phyloP scores from a whole-genome alignment of 2,888 invertebrate species.

The Tanypteryx hageni region DNA sequence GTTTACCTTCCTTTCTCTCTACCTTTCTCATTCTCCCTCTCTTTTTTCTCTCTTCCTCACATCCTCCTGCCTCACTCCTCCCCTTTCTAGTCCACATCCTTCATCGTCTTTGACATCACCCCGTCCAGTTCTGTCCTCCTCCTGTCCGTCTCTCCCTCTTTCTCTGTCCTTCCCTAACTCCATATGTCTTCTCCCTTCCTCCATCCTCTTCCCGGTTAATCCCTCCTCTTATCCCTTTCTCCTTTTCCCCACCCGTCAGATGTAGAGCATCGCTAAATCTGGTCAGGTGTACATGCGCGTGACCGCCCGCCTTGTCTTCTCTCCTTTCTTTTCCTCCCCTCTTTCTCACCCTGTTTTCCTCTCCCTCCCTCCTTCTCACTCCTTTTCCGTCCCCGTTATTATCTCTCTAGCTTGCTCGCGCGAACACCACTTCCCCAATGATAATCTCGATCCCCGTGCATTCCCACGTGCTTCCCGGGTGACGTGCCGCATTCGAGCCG shows the following conservation, averaged over 20 bases:
- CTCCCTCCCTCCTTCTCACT: background rate
- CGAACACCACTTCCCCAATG: background rate
- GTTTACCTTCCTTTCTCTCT: no score
- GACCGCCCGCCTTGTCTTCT: background rate
- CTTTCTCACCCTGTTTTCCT: background rate
- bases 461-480: background rate
- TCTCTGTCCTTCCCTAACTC: background rate
- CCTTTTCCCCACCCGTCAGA: background rate
- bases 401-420: no score
- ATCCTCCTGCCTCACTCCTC: background rate
- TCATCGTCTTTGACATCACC: background rate
- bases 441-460: slow-evolving; percentile 5
- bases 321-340: background rate
- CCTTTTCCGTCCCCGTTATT: background rate
- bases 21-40: no score
- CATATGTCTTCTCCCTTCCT: background rate
- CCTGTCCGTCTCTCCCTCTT: background rate
- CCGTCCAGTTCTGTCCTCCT: background rate
- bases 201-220: background rate
- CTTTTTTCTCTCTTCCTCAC: no score
- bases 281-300: slow-evolving; percentile 9
- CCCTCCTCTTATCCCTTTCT: background rate
- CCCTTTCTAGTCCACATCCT: background rate
- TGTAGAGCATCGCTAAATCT: background rate
- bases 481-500: no score